These are phyloP conservation scores for Heliconius hortense DNA, from an alignment of 2,888 invertebrate species.

Conservation along the genomic window DNA sequence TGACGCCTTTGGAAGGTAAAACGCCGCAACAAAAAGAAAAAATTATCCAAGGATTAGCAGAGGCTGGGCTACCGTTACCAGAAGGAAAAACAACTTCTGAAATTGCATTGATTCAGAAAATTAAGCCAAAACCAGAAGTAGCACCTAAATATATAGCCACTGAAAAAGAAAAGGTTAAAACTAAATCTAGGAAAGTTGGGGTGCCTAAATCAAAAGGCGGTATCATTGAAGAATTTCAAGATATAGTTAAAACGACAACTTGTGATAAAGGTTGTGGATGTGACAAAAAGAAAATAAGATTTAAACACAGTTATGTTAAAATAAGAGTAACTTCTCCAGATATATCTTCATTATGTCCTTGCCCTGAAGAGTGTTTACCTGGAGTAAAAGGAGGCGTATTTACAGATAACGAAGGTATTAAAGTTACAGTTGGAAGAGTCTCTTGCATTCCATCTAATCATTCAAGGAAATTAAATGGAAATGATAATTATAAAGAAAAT, in stretches of 20 bases:
- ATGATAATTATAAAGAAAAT: background rate
- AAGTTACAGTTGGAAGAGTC: conserved; percentile 64
- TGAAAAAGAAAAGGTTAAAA: conserved; percentile 51
- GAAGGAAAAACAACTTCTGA: conserved; percentile 48
- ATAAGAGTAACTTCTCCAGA: conserved; percentile 68
- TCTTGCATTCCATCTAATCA: conserved; percentile 51
- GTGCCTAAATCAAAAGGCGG: conserved; percentile 46
- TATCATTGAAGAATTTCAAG: conserved; percentile 55
- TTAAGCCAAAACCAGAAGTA: conserved; percentile 48
- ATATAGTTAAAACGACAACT: conserved; percentile 60
- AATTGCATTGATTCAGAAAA: conserved; percentile 48
- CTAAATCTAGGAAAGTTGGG: conserved; percentile 51
- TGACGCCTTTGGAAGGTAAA: conserved; percentile 48
- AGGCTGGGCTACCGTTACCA: conserved; percentile 44
- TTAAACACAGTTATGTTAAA: conserved; percentile 68
- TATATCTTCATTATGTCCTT: conserved; percentile 61
- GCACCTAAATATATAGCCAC: conserved; percentile 50
- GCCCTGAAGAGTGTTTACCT: conserved; percentile 63
- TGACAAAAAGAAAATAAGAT: conserved; percentile 67
- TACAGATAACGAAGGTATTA: conserved; percentile 65
- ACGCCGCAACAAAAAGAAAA: conserved; percentile 46
- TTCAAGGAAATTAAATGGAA: conserved; percentile 36
- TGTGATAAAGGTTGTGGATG: conserved; percentile 67
- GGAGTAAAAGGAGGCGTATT: conserved; percentile 61
- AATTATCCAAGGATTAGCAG: conserved; percentile 44